Percentiles rank a stretch among this genome's conserved stretches.
phyloP scores from a whole-genome alignment of 2,888 invertebrate species.

The Ichneumoninae sp. region DNA sequence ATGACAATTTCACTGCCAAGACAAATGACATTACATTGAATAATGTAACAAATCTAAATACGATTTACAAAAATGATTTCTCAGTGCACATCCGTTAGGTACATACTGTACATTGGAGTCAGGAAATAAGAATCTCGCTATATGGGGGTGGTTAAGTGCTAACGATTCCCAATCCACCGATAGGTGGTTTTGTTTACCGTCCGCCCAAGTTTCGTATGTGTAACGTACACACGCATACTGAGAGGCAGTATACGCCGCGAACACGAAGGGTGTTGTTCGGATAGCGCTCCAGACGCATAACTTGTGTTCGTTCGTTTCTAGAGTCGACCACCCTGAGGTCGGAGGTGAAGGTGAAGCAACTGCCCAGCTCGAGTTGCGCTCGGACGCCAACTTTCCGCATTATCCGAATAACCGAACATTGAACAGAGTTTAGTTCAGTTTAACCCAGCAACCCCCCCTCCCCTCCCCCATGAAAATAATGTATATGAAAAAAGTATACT shows the following conservation, averaged over 20 bases:
- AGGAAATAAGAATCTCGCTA: conserved; percentile 20
- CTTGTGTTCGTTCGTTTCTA: conserved; percentile 71
- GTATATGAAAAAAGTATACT: too few species aligned
- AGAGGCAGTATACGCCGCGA: background rate
- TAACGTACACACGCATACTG: conserved; percentile 8
- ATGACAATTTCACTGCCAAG: background rate
- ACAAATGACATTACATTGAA: background rate
- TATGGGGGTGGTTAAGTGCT: conserved; percentile 35
- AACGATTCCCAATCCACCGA: conserved; percentile 61
- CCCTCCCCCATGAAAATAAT: too few species aligned
- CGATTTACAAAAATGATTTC: background rate
- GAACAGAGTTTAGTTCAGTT: conserved; percentile 24
- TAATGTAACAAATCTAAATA: background rate
- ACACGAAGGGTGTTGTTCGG: conserved; percentile 67
- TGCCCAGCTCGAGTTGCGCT: conserved; percentile 51
- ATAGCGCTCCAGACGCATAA: conserved; percentile 77
- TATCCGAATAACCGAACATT: conserved; percentile 70
- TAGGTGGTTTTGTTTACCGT: conserved; percentile 54
- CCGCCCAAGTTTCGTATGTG: conserved; percentile 5
- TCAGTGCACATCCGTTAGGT: background rate
- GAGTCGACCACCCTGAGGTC: conserved; percentile 64
- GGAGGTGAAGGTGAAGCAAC: conserved; percentile 70
- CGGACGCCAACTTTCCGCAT: conserved; percentile 75
- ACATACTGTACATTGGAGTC: background rate
- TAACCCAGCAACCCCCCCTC: background rate